Conservation (phyloP, 2,113 vertebrate genomes). For the Trematomus loennbergii region DNA sequence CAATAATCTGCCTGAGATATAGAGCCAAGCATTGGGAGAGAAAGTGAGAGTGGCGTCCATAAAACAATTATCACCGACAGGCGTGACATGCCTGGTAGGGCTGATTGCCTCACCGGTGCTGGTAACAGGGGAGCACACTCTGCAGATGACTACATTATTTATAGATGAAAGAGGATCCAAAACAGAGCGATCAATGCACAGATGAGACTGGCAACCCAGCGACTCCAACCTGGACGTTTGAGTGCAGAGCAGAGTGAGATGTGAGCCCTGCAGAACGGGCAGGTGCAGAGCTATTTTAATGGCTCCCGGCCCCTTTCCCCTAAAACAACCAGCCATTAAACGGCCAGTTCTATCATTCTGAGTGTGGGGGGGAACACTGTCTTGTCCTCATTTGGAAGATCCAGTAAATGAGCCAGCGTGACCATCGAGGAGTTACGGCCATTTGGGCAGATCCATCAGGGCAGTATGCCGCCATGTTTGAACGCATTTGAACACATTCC, state of each 20-base stretch:
- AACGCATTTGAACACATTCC: slow-evolving; percentile 49
- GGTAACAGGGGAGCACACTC: slow-evolving; percentile 38
- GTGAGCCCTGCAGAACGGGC: slow-evolving; percentile 38
- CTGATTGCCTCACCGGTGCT: slow-evolving; percentile 54
- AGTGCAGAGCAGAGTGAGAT: slow-evolving; percentile 45
- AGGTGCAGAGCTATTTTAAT: slow-evolving; percentile 61
- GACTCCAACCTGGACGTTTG: slow-evolving; percentile 48
- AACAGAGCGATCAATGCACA: slow-evolving; percentile 70
- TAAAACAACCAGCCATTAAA: slow-evolving; percentile 61
- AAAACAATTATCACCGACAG: slow-evolving; percentile 74
- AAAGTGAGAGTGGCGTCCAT: slow-evolving; percentile 45
- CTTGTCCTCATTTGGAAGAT: slow-evolving; percentile 54
- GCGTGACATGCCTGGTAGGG: slow-evolving; percentile 56
- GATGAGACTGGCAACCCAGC: slow-evolving; percentile 65
- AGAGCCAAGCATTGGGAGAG: slow-evolving; percentile 1
- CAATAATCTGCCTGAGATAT: slow-evolving; percentile 26
- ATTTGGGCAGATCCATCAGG: slow-evolving; percentile 52
- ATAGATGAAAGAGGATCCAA: slow-evolving; percentile 80
- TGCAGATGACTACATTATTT: slow-evolving; percentile 78
- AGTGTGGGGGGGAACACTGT: background rate
- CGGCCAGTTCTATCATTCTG: slow-evolving; percentile 37
- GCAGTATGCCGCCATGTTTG: slow-evolving; percentile 45
- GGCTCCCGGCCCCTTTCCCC: slow-evolving; percentile 20
- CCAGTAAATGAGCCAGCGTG: slow-evolving; percentile 53
- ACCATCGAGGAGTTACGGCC: slow-evolving; percentile 43